These are phyloP conservation scores for Gymnoscopelus microlampas DNA, from an alignment of 2,797 vertebrate species.

Conservation along the genomic window DNA sequence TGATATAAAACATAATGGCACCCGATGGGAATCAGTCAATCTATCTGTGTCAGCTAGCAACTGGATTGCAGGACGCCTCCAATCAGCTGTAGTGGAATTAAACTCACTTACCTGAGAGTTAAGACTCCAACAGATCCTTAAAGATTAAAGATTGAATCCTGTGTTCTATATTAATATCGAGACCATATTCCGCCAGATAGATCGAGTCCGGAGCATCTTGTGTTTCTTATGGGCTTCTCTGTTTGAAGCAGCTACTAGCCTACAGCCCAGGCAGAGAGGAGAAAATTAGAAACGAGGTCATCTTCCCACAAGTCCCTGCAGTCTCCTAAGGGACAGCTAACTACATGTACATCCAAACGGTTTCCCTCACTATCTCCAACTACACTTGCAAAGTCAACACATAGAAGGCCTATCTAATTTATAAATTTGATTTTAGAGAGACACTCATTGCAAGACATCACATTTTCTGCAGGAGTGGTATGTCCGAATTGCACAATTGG, in stretches of 20 bases:
- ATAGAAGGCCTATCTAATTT: constrained; percentile 23
- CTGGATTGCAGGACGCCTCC: too few relatives aligned
- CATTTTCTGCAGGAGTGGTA: constrained; percentile 28
- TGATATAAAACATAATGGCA: too few relatives aligned
- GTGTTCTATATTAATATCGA: constrained; percentile 19
- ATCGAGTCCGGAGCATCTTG: constrained; percentile 25
- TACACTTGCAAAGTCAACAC: constrained; percentile 43
- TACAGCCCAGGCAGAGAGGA: constrained; percentile 67
- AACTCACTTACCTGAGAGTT: constrained; percentile 61
- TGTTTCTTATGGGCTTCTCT: constrained; percentile 38
- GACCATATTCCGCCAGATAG: constrained; percentile 29
- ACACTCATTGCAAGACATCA: constrained; percentile 29
- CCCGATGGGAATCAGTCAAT: too few relatives aligned
- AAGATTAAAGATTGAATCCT: constrained; percentile 49
- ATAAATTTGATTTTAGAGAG: constrained; percentile 21
- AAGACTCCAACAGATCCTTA: constrained; percentile 40
- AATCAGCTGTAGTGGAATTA: neutral
- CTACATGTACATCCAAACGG: constrained; percentile 62
- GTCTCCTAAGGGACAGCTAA: constrained; percentile 73
- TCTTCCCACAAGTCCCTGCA: constrained; percentile 79
- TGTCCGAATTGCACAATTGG: constrained; percentile 48
- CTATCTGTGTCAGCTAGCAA: too few relatives aligned
- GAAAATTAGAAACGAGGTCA: constrained; percentile 82
- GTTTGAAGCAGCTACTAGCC: constrained; percentile 58
- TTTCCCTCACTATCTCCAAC: constrained; percentile 57